These are phyloP conservation scores for Synanthedon formicaeformis DNA, from an alignment of 2,888 invertebrate species.

Conservation along the genomic window DNA sequence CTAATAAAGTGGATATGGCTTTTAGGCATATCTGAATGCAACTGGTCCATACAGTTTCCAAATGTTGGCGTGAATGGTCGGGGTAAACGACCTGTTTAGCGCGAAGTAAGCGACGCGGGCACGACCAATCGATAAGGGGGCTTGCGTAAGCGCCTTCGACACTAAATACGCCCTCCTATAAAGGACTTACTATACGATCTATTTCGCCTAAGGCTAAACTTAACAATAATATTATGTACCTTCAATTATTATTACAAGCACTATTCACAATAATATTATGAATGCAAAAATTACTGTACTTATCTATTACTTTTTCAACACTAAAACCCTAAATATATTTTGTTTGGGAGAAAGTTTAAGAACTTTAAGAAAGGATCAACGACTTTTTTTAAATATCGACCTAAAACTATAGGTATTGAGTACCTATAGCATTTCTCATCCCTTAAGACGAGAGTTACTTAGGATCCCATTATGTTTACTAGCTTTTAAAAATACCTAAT, in stretches of 20 bases:
- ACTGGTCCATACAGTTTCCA: slow-evolving; percentile 35
- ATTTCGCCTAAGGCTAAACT: not conserved
- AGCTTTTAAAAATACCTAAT: too few species aligned
- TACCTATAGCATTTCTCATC: too few species aligned
- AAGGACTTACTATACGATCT: slow-evolving; percentile 25
- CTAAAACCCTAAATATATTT: too few species aligned
- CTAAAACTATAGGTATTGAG: too few species aligned
- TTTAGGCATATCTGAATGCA: slow-evolving; percentile 24
- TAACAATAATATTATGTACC: not conserved
- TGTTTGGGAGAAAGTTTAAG: too few species aligned
- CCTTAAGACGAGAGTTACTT: too few species aligned
- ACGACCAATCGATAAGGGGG: slow-evolving; percentile 47
- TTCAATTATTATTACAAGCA: not conserved
- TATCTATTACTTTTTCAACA: too few species aligned
- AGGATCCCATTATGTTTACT: too few species aligned
- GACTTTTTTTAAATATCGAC: too few species aligned
- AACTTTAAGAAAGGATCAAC: too few species aligned
- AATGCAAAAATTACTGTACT: too few species aligned
- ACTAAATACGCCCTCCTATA: slow-evolving; percentile 36
- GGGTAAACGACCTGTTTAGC: slow-evolving; percentile 54
- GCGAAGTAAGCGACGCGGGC: slow-evolving; percentile 45
- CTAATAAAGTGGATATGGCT: not conserved
- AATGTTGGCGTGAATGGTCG: slow-evolving; percentile 50
- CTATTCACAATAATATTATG: too few species aligned
- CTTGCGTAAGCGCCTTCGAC: slow-evolving; percentile 46